These are phyloP conservation scores for Ginglymostoma cirratum DNA, from an alignment of 2,113 vertebrate genomes.

Conservation along the genomic window DNA sequence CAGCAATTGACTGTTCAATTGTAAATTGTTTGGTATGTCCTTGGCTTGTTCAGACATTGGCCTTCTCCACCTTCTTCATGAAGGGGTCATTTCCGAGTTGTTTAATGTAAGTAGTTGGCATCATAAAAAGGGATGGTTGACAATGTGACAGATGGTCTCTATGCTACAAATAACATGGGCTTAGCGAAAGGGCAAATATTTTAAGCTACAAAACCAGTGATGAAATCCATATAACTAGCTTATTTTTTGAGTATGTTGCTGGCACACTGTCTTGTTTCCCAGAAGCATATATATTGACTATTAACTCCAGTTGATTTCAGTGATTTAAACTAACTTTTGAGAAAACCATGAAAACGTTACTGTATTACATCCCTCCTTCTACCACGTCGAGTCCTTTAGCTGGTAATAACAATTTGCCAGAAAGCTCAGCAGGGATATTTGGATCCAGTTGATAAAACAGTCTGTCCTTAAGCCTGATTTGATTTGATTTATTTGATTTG, in stretches of 20 bases:
- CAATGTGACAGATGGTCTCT: neutral
- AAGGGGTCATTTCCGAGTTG: neutral
- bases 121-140: neutral
- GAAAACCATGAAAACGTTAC: neutral
- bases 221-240: neutral
- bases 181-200: neutral
- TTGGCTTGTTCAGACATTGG: neutral
- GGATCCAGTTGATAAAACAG: neutral
- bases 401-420: neutral
- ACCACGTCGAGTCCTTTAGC: neutral
- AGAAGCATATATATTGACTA: neutral
- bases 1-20: conserved; percentile 6
- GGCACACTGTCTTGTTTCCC: neutral
- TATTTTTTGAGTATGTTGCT: neutral
- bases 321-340: neutral
- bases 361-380: neutral
- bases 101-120: neutral
- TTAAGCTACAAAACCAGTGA: neutral
- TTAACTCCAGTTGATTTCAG: neutral
- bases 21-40: neutral
- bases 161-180: neutral
- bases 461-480: neutral
- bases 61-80: neutral
- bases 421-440: conserved; percentile 7
- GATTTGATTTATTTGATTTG: too few relatives aligned